Conservation (phyloP, 2,888 invertebrate species). For the Agrochola lota region DNA sequence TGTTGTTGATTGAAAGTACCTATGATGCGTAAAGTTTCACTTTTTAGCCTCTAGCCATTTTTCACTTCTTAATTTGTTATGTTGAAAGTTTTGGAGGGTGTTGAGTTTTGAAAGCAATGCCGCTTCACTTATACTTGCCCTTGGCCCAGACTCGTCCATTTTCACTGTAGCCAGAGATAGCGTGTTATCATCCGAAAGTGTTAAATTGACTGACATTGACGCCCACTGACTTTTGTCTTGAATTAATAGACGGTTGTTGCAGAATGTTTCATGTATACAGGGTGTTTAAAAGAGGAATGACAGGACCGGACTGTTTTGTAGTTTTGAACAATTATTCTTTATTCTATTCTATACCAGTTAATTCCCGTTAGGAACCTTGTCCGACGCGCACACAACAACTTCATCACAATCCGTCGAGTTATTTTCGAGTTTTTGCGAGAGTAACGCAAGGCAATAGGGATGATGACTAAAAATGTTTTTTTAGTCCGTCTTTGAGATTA, state of each 20-base stretch:
- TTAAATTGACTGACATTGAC: conserved; percentile 59
- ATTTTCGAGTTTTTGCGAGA: too few relatives aligned
- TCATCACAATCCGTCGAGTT: too few relatives aligned
- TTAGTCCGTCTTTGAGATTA: too few relatives aligned
- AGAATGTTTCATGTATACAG: conserved; percentile 30
- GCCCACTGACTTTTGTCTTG: conserved; percentile 16
- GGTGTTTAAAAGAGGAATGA: not conserved
- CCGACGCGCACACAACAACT: too few relatives aligned
- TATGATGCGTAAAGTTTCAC: not conserved
- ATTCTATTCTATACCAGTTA: not conserved
- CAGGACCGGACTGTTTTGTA: not conserved
- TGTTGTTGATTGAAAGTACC: not conserved
- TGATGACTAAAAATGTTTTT: too few relatives aligned
- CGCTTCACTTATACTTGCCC: conserved; percentile 17
- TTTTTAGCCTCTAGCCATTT: not conserved
- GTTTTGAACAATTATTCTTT: not conserved
- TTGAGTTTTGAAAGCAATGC: conserved; percentile 28
- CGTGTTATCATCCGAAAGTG: conserved; percentile 46
- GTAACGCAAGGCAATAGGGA: too few relatives aligned
- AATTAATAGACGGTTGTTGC: conserved; percentile 33
- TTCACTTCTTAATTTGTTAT: not conserved
- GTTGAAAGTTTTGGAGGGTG: conserved; percentile 4
- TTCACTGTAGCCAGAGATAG: conserved; percentile 43
- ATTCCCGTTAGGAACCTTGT: too few relatives aligned
- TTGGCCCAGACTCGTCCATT: conserved; percentile 44